phyloP scores from a whole-genome alignment of 2,888 invertebrate species.

The Catocala fraxini region DNA sequence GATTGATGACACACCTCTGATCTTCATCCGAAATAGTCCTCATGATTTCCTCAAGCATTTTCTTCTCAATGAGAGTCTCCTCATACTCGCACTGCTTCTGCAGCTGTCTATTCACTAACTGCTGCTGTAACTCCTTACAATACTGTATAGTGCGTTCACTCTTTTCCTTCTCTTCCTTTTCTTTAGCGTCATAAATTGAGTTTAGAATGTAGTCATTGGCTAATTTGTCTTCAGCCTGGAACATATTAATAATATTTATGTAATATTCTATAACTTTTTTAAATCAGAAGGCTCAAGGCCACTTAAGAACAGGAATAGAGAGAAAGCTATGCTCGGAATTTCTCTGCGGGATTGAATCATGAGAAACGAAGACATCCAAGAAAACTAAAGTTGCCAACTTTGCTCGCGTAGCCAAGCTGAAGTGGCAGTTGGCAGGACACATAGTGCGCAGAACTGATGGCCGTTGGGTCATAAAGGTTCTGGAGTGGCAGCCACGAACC shows the following conservation, averaged over 20 bases:
- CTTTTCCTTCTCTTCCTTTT: slow-evolving; percentile 62
- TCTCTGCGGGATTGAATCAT: too few relatives aligned
- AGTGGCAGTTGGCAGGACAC: too few relatives aligned
- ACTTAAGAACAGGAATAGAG: too few relatives aligned
- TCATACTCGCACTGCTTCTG: slow-evolving; percentile 85
- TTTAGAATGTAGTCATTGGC: slow-evolving; percentile 69
- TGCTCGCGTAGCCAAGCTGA: too few relatives aligned
- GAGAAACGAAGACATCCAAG: too few relatives aligned
- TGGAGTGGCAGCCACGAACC: too few relatives aligned
- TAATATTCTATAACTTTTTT: neutral
- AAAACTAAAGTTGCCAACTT: too few relatives aligned
- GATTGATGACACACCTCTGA: slow-evolving; percentile 70
- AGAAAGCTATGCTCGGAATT: too few relatives aligned
- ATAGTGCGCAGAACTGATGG: too few relatives aligned
- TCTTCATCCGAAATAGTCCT: slow-evolving; percentile 89
- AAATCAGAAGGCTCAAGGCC: neutral
- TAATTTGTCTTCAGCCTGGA: slow-evolving; percentile 72
- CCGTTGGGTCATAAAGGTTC: too few relatives aligned
- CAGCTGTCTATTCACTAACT: slow-evolving; percentile 85
- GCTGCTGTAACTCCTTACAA: slow-evolving; percentile 86
- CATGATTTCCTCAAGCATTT: slow-evolving; percentile 88
- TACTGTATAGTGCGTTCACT: slow-evolving; percentile 69
- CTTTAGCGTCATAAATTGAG: slow-evolving; percentile 72
- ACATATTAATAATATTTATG: slow-evolving; percentile 1
- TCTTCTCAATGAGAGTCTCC: slow-evolving; percentile 88